Base-by-base conservation (phyloP, 2,797 vertebrate species). In the Triplophysa yarkandensis region DNA sequence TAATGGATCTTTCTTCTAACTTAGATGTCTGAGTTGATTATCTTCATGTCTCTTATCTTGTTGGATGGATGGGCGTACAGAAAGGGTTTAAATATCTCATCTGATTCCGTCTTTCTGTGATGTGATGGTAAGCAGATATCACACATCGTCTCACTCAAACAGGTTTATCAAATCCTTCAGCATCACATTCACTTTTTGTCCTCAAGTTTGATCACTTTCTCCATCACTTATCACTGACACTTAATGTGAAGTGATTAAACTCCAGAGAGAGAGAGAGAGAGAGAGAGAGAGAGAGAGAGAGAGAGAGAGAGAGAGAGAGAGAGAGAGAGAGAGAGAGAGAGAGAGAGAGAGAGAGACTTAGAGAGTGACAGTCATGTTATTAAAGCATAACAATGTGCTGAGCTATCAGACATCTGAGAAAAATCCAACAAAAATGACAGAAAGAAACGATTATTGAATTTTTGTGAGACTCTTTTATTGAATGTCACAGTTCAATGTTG, bases 171-270 rank as follows among this genome's bases (percentile, higher is more conserved):
- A 21, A 62, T 19, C 48, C 4, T 62, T 71, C 58, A 71, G 30
- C 19, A 61, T 58, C 19, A 27, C 58, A 23, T 39, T 60, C 32
- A 21, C 48, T 46, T 70, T 68, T 41, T 46, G 67, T 48, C 77
- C 74, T 85, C 81, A 84, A 87, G 83, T 90, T 87, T 90, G 92
- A 93, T 93, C 92, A 82, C 85, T 90, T 91, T 90, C 88, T 92
- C 90, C 90, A 90, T 86, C 86, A 81, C 86, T 90, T 91, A 92
- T 92, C 91, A 92, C 88, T 87, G 84, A 81, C 88, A 89, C 87
- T 91, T 90, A 92, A 92, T 91, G 88, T 86, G 86, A 86, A 87
- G 89, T 92, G 92, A 93, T 93, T 92, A 92, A 89, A 88, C 86
- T 83, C 88, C 86, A 76, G 88, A n/a, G 86, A 88, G 82, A 60